Percentiles rank a stretch among this genome's conserved stretches.
Evolutionary conservation across 2,113 vertebrate genomes (phyloP).

Genomic region (Oxygymnocypris stewartii): DNA sequence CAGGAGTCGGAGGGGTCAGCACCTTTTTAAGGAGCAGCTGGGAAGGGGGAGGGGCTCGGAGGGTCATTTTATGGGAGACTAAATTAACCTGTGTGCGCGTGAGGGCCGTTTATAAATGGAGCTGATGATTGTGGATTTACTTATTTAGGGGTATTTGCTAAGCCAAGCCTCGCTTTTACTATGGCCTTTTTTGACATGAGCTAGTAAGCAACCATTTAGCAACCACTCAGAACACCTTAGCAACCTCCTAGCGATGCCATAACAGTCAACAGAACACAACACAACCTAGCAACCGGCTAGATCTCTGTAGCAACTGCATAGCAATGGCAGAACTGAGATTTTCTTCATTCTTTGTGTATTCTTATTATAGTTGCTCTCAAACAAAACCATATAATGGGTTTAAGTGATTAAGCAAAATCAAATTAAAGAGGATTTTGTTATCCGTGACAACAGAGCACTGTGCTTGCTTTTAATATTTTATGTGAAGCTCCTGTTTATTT

Average conservation of each 20-base stretch:
- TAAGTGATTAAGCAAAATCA: not conserved
- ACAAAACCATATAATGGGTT: not conserved
- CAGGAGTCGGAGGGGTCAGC: slow-evolving; percentile 55
- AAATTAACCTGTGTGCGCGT: slow-evolving; percentile 41
- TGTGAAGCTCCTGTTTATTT: not conserved
- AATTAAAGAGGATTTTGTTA: slow-evolving; percentile 4
- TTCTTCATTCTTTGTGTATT: not conserved
- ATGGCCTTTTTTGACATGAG: not conserved
- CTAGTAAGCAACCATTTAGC: not conserved
- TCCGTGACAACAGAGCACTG: not conserved
- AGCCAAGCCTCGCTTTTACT: not conserved
- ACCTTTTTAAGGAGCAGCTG: slow-evolving; percentile 59
- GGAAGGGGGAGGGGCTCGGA: slow-evolving; percentile 35
- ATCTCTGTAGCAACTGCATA: not conserved
- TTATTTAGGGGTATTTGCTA: not conserved
- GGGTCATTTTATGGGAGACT: slow-evolving; percentile 28
- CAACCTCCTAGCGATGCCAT: not conserved
- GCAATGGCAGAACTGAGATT: not conserved
- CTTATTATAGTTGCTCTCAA: not conserved
- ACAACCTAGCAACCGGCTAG: not conserved
- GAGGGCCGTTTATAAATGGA: not conserved
- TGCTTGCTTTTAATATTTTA: not conserved
- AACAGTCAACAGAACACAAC: not conserved
- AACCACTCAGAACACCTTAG: not conserved
- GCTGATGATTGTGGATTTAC: not conserved